Conservation (phyloP, 2,797 vertebrate species). For the Sitta carolinensis region DNA sequence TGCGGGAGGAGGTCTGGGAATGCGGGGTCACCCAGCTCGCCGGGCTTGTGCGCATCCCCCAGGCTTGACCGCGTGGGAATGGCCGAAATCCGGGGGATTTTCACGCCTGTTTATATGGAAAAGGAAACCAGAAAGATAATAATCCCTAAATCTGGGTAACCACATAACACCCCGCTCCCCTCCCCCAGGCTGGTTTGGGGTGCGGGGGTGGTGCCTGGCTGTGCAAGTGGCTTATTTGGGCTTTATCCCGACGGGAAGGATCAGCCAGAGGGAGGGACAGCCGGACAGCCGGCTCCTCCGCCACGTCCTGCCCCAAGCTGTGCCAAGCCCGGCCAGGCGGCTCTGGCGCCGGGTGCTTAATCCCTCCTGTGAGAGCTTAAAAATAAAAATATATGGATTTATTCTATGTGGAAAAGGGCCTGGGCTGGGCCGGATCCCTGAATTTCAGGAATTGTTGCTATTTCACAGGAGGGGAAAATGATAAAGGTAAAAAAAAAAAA, state of each 20-base stretch:
- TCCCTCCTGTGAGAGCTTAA: neutral
- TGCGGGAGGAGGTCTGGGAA: neutral
- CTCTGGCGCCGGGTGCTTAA: neutral
- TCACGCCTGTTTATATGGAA: neutral
- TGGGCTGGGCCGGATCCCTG: neutral
- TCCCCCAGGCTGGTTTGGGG: neutral
- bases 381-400: neutral
- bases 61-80: accelerated
- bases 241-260: neutral
- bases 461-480: neutral
- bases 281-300: neutral
- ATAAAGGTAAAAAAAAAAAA: neutral
- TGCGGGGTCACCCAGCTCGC: accelerated
- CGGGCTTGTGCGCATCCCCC: neutral
- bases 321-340: neutral
- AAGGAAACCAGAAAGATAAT: accelerated
- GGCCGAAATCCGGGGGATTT: accelerated
- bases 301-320: neutral
- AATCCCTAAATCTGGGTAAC: neutral
- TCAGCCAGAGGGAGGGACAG: neutral
- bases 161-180: accelerated
- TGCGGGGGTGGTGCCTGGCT: neutral
- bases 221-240: neutral
- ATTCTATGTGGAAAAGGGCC: neutral
- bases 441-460: neutral